Conservation (phyloP, 2,113 vertebrate species). For the Chionis minor region DNA sequence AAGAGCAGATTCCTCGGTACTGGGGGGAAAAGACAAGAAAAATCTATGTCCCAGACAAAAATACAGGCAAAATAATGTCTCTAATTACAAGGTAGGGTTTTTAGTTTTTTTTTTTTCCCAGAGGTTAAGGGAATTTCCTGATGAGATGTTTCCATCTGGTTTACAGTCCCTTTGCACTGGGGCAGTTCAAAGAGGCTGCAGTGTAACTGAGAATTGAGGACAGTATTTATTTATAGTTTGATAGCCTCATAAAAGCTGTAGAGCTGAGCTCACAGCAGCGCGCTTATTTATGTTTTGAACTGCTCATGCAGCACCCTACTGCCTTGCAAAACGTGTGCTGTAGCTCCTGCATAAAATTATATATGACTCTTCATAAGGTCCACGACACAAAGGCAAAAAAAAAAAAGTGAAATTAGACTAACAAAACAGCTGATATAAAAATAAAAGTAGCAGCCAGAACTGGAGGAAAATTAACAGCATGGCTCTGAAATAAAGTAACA, state of each 20-base stretch:
- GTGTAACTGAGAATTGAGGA: conserved; percentile 44
- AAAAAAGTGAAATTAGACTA: not conserved
- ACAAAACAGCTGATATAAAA: conserved; percentile 14
- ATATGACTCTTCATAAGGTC: not conserved
- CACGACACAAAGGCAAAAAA: not conserved
- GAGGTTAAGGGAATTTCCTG: conserved; percentile 33
- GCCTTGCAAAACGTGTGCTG: not conserved
- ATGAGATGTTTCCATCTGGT: conserved; percentile 19
- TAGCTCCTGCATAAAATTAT: not conserved
- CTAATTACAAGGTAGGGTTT: not conserved
- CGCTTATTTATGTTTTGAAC: conserved; percentile 56
- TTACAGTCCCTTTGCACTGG: not conserved
- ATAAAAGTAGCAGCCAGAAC: not conserved
- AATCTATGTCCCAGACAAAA: not conserved
- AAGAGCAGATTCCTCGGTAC: not conserved
- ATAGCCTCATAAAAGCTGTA: conserved; percentile 31
- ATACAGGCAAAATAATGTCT: conserved; percentile 31
- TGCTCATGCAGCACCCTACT: conserved; percentile 3
- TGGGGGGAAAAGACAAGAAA: not conserved
- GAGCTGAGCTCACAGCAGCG: conserved; percentile 41
- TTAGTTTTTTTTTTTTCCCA: not conserved
- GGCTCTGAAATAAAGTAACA: not conserved
- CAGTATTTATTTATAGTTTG: conserved; percentile 59
- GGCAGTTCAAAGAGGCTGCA: conserved; percentile 37
- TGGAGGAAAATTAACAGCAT: conserved; percentile 16